Evolutionary conservation across 2,888 invertebrate genomes (phyloP), one percentile per base, ranked within the genome.

Genomic region (Molanna angustata): DNA sequence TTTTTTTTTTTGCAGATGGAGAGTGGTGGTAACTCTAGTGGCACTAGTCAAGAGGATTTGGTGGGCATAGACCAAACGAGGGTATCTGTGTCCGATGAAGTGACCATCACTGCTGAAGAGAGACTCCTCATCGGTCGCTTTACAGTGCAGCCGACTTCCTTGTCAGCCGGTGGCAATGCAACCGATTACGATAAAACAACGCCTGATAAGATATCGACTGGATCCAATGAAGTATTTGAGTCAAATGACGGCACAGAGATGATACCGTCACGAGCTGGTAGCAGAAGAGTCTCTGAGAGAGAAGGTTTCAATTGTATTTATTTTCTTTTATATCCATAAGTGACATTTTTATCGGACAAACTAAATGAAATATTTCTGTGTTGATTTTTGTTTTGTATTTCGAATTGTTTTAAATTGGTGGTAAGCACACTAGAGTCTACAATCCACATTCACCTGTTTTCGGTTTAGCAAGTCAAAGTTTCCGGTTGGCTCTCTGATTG

Each of bases 41-140:
- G 69, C 41, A 64, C 71, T 1, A 73, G 73, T 40, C 69, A 69
- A 56, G 76, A 76, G 55, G 75, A 76, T 62, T 54, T 74, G 0
- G n/a, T 56, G 13, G 57, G 58, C 6, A 19, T 53, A 2, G 59
- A 59, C 16, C 58, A 55, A 17, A 19, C 51, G 3, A 50, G 48
- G 14, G 22, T 43, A 4, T 51, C 58, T 17, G 54, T 58, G 2
- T 56, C 54, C 3, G 59, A 59, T 6, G 59, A 59, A 17, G 59
- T 52, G 18, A 59, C 52, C 14, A 59, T 59, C 14, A 59, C 59
- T 16, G 54, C 59, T 19, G 59, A 59, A 21, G 59, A 59, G 43
- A 33, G 56, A 20, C 51, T 57, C 14, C 50, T 57, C 20, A 57
- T 59, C 13, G 59, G 59, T 6, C 48, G 59, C 7, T 59, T 59